Base-by-base conservation (phyloP, 2,888 invertebrate species). In the Julus scanicus region DNA sequence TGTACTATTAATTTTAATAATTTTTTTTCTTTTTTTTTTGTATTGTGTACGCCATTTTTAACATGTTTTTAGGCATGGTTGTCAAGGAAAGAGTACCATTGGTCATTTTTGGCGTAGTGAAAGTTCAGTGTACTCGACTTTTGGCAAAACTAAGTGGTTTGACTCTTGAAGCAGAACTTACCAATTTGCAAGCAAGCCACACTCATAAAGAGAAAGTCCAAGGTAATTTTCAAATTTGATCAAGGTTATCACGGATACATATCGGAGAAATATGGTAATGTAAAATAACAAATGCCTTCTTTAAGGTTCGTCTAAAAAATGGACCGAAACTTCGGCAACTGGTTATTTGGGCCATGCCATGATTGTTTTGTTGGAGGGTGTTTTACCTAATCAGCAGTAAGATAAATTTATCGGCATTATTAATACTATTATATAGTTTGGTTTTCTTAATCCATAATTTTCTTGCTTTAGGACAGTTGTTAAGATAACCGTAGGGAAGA, bases 101-200 rank as follows among this genome's bases (percentile, higher is more conserved):
- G 63, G 92, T 93, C 15, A 96, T 98, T 39, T 97, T 97, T 91
- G 98, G 98, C 0, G 96, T 97, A 1, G 96, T 95, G 2, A 94
- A 97, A 91, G 97, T 99, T 90, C 97, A 97, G 91, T 94, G 96
- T 89, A 97, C 97, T 0, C 94, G 96, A 9, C 93, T 98, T 11
- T 93, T 98, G 89, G 98, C 98, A 0, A 97, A 98, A 0, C 93
- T 99, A 1, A 98, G 98, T 90, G 98, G 98, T 0, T 93, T 99
- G 86, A 98, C 98, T 93, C 93, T 99, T 89, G 98, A 99, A 92
- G 98, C 98, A 0, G 98, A 98, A 93, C 96, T 99, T 88, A 96
- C 96, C 20, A 97, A 96, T 89, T 94, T 98, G 13, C 97, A 98
- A 91, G 96, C 96, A n/a, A 97, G 97, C 90, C 94, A 97, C 57